These are phyloP conservation scores for Selene dorsalis DNA, from an alignment of 2,797 vertebrate species.

Conservation along the genomic window DNA sequence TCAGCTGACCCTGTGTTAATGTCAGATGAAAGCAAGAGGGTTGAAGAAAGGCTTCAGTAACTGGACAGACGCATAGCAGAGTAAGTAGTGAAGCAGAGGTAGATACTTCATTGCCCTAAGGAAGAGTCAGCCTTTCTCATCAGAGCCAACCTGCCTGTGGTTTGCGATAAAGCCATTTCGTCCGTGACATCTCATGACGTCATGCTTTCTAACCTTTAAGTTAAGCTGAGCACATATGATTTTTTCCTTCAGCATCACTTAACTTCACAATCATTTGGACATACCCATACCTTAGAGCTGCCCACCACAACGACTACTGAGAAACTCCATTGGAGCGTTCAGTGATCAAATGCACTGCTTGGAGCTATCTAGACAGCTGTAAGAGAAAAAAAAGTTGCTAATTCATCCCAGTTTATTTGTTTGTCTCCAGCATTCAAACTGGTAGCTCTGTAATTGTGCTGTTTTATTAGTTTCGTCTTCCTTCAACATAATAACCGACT, in stretches of 20 bases:
- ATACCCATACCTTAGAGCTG: slow-evolving; percentile 29
- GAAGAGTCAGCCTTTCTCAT: slow-evolving; percentile 34
- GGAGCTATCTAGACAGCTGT: background rate
- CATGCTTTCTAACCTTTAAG: slow-evolving; percentile 52
- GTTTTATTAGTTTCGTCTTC: background rate
- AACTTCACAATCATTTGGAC: slow-evolving; percentile 12
- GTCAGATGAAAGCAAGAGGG: slow-evolving; percentile 43
- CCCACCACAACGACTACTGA: slow-evolving; percentile 3
- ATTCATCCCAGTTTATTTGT: background rate
- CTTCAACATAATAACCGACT: background rate
- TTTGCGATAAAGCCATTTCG: background rate
- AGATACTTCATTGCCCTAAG: slow-evolving; percentile 16
- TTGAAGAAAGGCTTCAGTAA: slow-evolving; percentile 26
- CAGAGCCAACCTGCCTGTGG: slow-evolving; percentile 19
- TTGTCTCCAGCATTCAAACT: background rate
- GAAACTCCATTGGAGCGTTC: slow-evolving; percentile 11
- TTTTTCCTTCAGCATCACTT: slow-evolving; percentile 31
- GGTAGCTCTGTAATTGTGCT: background rate
- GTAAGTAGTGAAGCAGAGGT: background rate
- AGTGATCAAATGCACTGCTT: slow-evolving; percentile 27
- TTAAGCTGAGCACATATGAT: slow-evolving; percentile 17
- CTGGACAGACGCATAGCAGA: slow-evolving; percentile 8
- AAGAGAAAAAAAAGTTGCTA: slow-evolving; percentile 5
- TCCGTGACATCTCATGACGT: slow-evolving; percentile 18
- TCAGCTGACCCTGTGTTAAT: slow-evolving; percentile 52